Evolutionary conservation across 2,797 vertebrate species (phyloP), one percentile per base, ranked within the genome.

Genomic region (Yasuhikotakia modesta): DNA sequence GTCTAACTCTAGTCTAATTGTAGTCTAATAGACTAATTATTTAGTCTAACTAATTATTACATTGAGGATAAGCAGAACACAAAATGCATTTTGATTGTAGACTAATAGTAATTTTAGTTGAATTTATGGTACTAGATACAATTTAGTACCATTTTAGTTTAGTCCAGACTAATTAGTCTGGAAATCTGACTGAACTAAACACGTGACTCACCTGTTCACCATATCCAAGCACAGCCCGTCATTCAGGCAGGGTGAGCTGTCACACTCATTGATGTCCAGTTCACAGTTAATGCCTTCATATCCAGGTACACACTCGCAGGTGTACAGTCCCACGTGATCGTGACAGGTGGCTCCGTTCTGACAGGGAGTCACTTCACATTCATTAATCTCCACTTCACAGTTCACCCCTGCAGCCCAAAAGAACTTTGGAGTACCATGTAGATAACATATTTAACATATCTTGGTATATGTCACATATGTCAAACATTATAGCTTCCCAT

Each of bases 201-300:
- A 35, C 35, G 16, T 69, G 48, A 65, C 90, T 90, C 88, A 99
- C 97, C 96, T 90, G 90, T 95, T 94, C 73, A 96, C 76, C 70
- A 92, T 85, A 80, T 99, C 95, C 0, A 89, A 85, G 80, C 97
- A 99, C 0, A 2, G 70, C 52, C 96, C 96, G 0, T 87, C 84
- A 22, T 95, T 92, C 39, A 88, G 88, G 76, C 97, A 99, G 0
- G 97, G 97, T 57, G 82, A 85, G 87, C 95, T 96, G 70, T 87
- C 91, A 84, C 97, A 99, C 78, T 99, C 97, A 14, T 99, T 87
- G 3, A 95, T 83, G 86, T 99, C 91, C 81, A 94, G 84, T 90
- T 97, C 94, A 1, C 97, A 99, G 81, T 91, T 85, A 2, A 74
- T 4, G 10, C 96, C 96, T 60, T 89, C 87, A 64, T 94, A 99